Evolutionary conservation across 2,888 invertebrate genomes (phyloP).

Genomic region (Rosalia funebris): DNA sequence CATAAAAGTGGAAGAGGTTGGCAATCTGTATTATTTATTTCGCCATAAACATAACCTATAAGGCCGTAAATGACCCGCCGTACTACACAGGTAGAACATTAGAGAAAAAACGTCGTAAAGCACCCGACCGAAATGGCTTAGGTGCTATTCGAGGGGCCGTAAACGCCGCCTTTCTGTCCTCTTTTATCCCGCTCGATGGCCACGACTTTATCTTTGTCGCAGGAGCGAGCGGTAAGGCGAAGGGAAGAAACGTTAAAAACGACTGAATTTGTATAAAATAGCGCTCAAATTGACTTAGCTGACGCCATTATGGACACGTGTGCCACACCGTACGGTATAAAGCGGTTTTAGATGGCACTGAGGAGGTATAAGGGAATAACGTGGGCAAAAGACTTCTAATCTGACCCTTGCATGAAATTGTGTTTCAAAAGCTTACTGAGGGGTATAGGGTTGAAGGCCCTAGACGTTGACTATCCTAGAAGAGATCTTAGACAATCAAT

Average conservation of each 20-base stretch:
- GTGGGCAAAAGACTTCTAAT: too few relatives aligned
- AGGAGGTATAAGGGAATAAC: not conserved
- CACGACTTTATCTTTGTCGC: not conserved
- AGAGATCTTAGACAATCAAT: too few relatives aligned
- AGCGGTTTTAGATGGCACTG: constrained; percentile 16
- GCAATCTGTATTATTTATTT: constrained; percentile 51
- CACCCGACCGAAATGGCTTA: constrained; percentile 3
- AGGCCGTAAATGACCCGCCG: constrained; percentile 45
- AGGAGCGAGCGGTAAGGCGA: constrained; percentile 7
- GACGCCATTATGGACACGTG: constrained; percentile 54
- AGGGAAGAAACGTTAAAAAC: constrained; percentile 47
- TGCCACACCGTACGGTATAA: constrained; percentile 5
- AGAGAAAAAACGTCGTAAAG: constrained; percentile 38
- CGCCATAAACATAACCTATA: constrained; percentile 49
- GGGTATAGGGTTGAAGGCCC: too few relatives aligned
- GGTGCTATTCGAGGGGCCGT: too few relatives aligned
- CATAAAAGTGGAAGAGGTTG: constrained; percentile 32
- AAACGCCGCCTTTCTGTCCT: too few relatives aligned
- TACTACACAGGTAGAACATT: constrained; percentile 42
- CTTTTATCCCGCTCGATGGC: constrained; percentile 21
- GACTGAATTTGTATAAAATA: constrained; percentile 59
- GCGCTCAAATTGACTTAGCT: constrained; percentile 51
- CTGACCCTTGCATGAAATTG: too few relatives aligned
- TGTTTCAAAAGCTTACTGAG: too few relatives aligned
- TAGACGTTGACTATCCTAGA: too few relatives aligned